Conservation (phyloP, 2,113 vertebrate species). For the Lontra canadensis region DNA sequence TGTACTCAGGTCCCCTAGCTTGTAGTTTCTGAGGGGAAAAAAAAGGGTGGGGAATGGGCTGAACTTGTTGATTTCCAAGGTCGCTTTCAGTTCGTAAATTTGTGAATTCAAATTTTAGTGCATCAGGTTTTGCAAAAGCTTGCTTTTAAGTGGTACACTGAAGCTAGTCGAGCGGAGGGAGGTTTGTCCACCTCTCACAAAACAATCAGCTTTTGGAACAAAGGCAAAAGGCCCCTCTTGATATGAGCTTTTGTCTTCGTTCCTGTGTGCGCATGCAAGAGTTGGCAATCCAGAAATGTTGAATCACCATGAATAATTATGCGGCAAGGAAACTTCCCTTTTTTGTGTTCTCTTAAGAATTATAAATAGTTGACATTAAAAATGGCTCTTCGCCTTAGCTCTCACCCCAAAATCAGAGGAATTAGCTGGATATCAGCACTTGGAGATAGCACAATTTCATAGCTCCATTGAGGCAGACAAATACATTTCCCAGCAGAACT, state of each 20-base stretch:
- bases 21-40: not conserved
- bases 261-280: fast-evolving
- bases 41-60: not conserved
- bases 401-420: not conserved
- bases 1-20: not conserved
- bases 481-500: conserved; percentile 14
- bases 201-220: not conserved
- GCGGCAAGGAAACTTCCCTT: not conserved
- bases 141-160: not conserved
- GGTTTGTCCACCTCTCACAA: not conserved
- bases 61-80: not conserved
- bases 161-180: not conserved
- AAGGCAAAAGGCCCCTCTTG: not conserved
- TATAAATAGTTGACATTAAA: not conserved
- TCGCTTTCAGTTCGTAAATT: not conserved
- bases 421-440: conserved; percentile 11
- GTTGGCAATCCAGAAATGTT: not conserved
- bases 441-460: not conserved
- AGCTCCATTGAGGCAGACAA: not conserved
- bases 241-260: not conserved
- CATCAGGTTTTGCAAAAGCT: not conserved
- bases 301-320: not conserved
- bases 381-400: not conserved
- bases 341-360: conserved; percentile 34
- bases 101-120: not conserved